A percentile compares a stretch with the other conserved stretches of the same genome.
Evolutionary conservation across 2,113 vertebrate genomes (phyloP).

Genomic region (Heptranchias perlo): DNA sequence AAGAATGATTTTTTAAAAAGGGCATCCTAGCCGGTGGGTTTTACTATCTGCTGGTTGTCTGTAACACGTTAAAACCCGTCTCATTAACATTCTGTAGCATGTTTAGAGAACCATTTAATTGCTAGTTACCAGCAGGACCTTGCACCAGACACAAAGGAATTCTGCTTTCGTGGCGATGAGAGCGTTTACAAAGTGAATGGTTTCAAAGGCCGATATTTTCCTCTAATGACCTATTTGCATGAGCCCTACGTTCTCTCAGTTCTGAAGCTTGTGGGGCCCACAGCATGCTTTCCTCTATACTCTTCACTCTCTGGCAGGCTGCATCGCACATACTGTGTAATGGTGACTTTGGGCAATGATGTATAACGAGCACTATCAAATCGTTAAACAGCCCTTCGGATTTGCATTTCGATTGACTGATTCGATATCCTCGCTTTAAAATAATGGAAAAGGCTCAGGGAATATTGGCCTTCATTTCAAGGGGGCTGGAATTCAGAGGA

Average conservation of each 20-base stretch:
- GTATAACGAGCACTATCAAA: too few species aligned
- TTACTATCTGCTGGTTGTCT: neutral
- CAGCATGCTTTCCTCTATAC: neutral
- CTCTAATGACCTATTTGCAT: neutral
- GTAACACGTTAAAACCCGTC: neutral
- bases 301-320: neutral
- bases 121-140: neutral
- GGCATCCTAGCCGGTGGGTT: neutral
- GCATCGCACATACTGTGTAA: neutral
- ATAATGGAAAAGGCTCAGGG: neutral
- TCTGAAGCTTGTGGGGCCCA: neutral
- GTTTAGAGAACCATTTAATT: neutral
- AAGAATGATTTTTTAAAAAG: neutral
- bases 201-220: neutral
- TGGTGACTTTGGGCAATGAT: neutral
- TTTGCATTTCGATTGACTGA: neutral
- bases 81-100: neutral
- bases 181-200: neutral
- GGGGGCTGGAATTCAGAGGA: neutral
- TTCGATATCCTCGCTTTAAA: neutral
- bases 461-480: neutral
- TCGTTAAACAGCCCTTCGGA: too few species aligned
- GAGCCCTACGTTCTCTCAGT: neutral
- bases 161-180: neutral
- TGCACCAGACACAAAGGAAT: neutral